phyloP scores from a whole-genome alignment of 30 jellyfish, hydroid and myxozoan genomes.

The Clytia hemisphaerica region DNA sequence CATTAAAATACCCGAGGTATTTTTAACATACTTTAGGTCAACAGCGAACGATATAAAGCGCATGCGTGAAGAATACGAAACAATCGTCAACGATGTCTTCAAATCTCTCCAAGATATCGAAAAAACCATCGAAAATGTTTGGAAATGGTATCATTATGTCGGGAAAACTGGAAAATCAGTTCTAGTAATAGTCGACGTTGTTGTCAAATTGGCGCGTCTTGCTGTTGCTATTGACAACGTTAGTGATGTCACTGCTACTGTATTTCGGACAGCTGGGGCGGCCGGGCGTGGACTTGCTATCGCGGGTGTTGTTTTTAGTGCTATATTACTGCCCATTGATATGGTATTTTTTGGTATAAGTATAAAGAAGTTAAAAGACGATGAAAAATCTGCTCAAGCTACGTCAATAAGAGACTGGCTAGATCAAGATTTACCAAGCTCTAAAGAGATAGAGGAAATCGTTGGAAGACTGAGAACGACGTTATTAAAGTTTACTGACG shows the following conservation, averaged over 20 bases:
- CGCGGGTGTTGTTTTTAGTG: background rate
- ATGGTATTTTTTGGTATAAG: background rate
- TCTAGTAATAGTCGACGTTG: background rate
- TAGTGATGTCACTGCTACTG: background rate
- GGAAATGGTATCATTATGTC: no score
- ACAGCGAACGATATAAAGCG: no score
- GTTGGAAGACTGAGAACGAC: background rate
- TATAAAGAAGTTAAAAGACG: background rate
- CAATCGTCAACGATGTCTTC: no score
- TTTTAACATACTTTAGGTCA: no score
- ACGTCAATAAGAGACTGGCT: background rate
- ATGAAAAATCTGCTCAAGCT: background rate
- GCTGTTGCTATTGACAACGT: background rate
- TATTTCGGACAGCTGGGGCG: background rate
- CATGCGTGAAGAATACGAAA: no score
- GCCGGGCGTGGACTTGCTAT: constrained; percentile 1
- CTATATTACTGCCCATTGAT: constrained; percentile 1
- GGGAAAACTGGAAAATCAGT: no score
- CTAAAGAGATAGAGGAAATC: background rate
- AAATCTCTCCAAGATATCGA: no score
- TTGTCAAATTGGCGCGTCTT: background rate
- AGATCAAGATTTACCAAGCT: background rate
- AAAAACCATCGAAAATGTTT: no score
- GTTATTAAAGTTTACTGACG: no score
- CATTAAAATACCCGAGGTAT: no score